A percentile compares a stretch with the other conserved stretches of the same genome.
Conservation (phyloP, 2,797 vertebrate genomes). For the Lacerta viridis region DNA sequence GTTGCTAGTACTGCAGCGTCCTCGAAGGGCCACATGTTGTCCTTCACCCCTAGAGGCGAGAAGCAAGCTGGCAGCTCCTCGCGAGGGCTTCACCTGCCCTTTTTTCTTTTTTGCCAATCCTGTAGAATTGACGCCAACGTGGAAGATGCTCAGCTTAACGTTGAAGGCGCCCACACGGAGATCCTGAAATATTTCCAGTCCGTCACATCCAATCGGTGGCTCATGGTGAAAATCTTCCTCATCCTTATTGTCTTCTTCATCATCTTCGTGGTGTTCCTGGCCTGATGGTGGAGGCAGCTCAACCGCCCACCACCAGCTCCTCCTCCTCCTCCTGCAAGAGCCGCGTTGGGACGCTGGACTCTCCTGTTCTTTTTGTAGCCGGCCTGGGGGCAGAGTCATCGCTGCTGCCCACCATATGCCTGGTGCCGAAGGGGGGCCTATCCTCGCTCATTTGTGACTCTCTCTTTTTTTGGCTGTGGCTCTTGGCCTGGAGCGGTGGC, state of each 20-base stretch:
- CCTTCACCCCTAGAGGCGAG: too few relatives aligned
- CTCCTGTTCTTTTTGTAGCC: neutral
- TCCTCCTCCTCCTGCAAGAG: neutral
- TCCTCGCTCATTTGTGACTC: constrained; percentile 37
- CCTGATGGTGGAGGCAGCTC: constrained; percentile 77
- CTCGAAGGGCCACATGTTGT: too few relatives aligned
- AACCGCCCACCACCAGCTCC: neutral
- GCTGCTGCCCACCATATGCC: neutral
- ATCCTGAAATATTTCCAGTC: constrained; percentile 98
- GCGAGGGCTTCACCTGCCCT: neutral
- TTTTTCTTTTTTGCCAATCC: neutral
- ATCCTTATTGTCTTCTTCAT: constrained; percentile 96
- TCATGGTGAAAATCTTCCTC: constrained; percentile 98
- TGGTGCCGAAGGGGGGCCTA: constrained; percentile 42
- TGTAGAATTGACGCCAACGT: constrained; percentile 93
- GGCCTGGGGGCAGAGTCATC: neutral
- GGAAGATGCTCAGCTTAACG: constrained; percentile 93
- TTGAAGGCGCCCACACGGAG: constrained; percentile 92
- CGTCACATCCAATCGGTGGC: constrained; percentile 96
- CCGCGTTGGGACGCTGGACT: constrained; percentile 9
- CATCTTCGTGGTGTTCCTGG: constrained; percentile 97
- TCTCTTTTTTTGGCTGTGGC: constrained; percentile 1
- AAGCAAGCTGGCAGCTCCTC: neutral
- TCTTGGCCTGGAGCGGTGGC: neutral
- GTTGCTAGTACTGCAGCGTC: too few relatives aligned